Evolutionary conservation across 2,113 vertebrate species (phyloP).

Genomic region (Guaruba guarouba): DNA sequence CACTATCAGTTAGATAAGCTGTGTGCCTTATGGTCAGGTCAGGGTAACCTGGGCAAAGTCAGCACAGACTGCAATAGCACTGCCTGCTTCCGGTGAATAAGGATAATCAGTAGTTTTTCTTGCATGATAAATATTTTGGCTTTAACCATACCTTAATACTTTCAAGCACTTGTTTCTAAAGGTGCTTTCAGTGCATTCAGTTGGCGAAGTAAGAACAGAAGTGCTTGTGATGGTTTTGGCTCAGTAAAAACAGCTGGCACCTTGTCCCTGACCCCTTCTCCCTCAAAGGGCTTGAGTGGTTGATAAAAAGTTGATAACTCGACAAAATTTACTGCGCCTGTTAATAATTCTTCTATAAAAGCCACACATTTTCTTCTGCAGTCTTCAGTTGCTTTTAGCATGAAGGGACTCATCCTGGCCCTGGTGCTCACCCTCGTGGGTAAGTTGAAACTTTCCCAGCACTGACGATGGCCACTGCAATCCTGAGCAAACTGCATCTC

Average conservation of each 20-base stretch:
- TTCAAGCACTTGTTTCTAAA: not conserved
- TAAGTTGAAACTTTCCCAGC: constrained; percentile 33
- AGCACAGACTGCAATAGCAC: not conserved
- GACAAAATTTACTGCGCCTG: constrained; percentile 24
- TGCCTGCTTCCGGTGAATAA: not conserved
- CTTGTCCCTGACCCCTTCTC: not conserved
- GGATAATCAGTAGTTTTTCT: not conserved
- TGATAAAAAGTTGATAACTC: constrained; percentile 62
- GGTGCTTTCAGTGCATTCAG: not conserved
- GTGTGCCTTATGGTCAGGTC: constrained; percentile 45
- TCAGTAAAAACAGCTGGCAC: not conserved
- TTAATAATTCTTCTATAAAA: constrained; percentile 69
- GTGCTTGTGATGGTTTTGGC: not conserved
- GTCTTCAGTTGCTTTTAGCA: constrained; percentile 59
- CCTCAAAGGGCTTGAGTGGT: not conserved
- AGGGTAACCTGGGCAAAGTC: constrained; percentile 50
- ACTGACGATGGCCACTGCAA: not conserved
- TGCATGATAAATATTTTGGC: not conserved
- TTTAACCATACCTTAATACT: not conserved
- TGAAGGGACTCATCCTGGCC: constrained; percentile 80
- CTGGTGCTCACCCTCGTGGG: constrained; percentile 20
- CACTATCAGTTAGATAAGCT: constrained; percentile 55
- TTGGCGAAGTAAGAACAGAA: not conserved
- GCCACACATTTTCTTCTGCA: not conserved
- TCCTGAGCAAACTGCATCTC: not conserved